Evolutionary conservation across 2,888 invertebrate species (phyloP).

Genomic region (Podotricha telesiphe): DNA sequence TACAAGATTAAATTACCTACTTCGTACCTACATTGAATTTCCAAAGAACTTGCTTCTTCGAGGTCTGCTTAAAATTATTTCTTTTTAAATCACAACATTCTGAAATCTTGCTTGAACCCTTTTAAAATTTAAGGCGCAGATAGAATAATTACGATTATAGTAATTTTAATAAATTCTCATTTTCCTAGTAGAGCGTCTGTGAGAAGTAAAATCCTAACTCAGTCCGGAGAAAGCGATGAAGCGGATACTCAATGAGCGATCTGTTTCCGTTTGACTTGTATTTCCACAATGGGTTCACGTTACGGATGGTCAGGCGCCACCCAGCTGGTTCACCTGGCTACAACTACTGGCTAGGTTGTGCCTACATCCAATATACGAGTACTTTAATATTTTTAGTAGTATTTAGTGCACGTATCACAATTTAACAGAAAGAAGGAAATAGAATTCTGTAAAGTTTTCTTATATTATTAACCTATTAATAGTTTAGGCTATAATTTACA

Average conservation of each 20-base stretch:
- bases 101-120: constrained; percentile 8
- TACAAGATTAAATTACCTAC: constrained; percentile 3
- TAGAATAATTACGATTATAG: neutral
- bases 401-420: neutral
- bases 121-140: constrained; percentile 8
- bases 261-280: constrained; percentile 57
- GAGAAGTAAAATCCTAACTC: constrained; percentile 27
- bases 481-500: too few species aligned
- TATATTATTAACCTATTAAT: neutral
- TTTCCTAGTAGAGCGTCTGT: constrained; percentile 1
- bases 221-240: constrained; percentile 48
- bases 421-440: neutral
- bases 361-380: neutral
- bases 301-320: constrained; percentile 50
- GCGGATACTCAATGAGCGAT: constrained; percentile 49
- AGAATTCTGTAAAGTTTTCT: neutral
- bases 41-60: constrained; percentile 8
- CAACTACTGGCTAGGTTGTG: constrained; percentile 33
- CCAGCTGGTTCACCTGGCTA: constrained; percentile 40
- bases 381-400: neutral
- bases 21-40: constrained; percentile 8
- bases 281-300: constrained; percentile 54
- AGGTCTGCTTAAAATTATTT: constrained; percentile 10
- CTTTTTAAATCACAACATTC: neutral
- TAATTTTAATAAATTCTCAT: neutral